A percentile compares a stretch with the other conserved stretches of the same genome.
These are phyloP conservation scores for Halocaridina rubra DNA, from an alignment of 2,888 invertebrate genomes.

Conservation along the genomic window DNA sequence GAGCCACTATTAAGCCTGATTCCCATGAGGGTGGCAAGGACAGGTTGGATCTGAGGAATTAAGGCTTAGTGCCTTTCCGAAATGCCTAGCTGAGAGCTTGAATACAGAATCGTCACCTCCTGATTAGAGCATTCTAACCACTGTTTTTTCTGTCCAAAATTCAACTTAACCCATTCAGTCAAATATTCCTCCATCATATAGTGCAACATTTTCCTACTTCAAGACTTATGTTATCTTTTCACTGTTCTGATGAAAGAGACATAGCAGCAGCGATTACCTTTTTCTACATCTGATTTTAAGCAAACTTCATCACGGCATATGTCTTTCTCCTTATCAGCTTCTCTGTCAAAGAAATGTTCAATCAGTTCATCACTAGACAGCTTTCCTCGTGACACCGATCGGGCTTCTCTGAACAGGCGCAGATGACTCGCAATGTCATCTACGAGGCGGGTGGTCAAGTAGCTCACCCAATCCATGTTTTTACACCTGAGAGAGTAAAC, in stretches of 20 bases:
- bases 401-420: constrained; percentile 84
- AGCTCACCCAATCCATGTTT: constrained; percentile 90
- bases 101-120: no score
- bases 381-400: constrained; percentile 50
- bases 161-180: no score
- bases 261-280: constrained; percentile 68
- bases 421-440: constrained; percentile 92
- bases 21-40: no score
- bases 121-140: no score
- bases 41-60: no score
- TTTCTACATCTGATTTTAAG: constrained; percentile 71
- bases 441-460: constrained; percentile 85
- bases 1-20: no score
- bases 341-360: constrained; percentile 88
- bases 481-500: constrained; percentile 72
- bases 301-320: constrained; percentile 84
- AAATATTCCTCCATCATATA: no score
- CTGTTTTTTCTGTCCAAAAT: no score
- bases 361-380: constrained; percentile 71
- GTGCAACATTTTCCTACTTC: no score
- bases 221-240: no score
- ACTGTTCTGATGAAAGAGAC: neutral
- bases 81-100: no score
- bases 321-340: constrained; percentile 86
- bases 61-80: no score